phyloP scores from a whole-genome alignment of 1,140 invertebrate genomes.

The Drosophila persimilis region DNA sequence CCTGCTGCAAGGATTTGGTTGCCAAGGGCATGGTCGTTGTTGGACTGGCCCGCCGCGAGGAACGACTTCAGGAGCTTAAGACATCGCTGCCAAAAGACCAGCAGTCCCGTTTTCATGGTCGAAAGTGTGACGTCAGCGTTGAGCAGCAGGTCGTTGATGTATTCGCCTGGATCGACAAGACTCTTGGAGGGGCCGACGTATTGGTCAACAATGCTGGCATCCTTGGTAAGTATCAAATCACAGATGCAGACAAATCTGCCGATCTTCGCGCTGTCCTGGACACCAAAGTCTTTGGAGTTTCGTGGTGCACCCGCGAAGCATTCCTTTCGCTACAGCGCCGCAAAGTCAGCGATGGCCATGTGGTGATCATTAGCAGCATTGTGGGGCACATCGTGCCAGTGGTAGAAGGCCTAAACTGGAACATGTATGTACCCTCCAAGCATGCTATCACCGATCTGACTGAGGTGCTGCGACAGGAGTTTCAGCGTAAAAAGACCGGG shows the following conservation, averaged over 20 bases:
- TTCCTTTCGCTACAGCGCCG: conserved; percentile 85
- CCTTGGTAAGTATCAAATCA: conserved; percentile 84
- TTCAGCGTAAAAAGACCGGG: conserved; percentile 83
- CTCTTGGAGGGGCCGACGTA: conserved; percentile 87
- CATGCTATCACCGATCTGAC: conserved; percentile 85
- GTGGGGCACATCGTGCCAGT: conserved; percentile 60
- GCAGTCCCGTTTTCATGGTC: conserved; percentile 29
- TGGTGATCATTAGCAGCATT: conserved; percentile 75
- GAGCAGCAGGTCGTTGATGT: conserved; percentile 86
- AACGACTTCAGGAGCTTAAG: conserved; percentile 84
- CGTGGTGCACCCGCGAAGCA: conserved; percentile 84
- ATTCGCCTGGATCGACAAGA: conserved; percentile 86
- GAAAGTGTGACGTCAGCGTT: conserved; percentile 85
- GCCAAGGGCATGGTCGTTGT: conserved; percentile 86
- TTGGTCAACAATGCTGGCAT: conserved; percentile 87
- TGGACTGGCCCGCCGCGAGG: conserved; percentile 86
- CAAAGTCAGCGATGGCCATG: conserved; percentile 86
- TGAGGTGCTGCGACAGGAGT: conserved; percentile 85
- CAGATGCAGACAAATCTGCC: conserved; percentile 79
- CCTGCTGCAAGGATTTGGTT: conserved; percentile 82
- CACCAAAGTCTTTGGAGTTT: conserved; percentile 86
- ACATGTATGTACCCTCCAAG: conserved; percentile 86
- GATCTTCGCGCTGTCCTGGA: conserved; percentile 43
- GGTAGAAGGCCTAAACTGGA: conserved; percentile 52
- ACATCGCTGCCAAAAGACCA: conserved; percentile 32